Evolutionary conservation across 1,140 invertebrate genomes (phyloP).

Genomic region (Odontomachus brunneus): DNA sequence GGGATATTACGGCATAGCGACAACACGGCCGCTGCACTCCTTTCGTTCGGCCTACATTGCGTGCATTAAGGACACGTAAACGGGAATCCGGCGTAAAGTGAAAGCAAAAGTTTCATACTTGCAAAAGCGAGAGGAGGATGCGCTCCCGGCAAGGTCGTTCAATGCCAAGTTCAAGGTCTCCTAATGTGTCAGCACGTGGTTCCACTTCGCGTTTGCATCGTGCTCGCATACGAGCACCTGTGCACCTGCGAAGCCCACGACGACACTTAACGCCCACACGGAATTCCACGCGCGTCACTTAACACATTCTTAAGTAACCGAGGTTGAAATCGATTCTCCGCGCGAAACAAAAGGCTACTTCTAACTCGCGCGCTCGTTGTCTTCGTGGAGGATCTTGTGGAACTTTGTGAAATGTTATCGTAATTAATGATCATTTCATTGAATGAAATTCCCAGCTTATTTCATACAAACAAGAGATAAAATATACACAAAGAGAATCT

Average conservation of each 20-base stretch:
- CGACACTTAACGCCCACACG: constrained; percentile 13
- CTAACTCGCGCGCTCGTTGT: too few species aligned
- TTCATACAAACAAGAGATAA: too few species aligned
- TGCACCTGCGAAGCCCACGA: constrained; percentile 11
- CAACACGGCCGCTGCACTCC: constrained; percentile 3
- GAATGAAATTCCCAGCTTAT: too few species aligned
- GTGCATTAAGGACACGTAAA: constrained; percentile 51
- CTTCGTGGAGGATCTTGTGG: too few species aligned
- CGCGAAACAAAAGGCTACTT: neutral
- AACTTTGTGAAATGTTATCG: too few species aligned
- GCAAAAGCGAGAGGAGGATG: constrained; percentile 53
- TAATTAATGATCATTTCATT: too few species aligned
- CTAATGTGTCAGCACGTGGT: neutral
- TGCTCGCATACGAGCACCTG: neutral
- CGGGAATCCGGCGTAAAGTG: constrained; percentile 36
- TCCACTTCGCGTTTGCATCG: constrained; percentile 19
- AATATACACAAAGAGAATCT: too few species aligned
- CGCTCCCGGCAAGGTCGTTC: constrained; percentile 18
- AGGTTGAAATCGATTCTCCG: neutral
- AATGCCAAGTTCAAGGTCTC: constrained; percentile 61
- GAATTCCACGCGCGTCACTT: neutral
- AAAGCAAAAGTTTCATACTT: constrained; percentile 63
- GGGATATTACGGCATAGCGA: neutral
- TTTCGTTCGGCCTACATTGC: constrained; percentile 33
- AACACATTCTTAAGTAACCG: too few species aligned